phyloP scores from a whole-genome alignment of 1,140 invertebrate species.

The Xylocopa sonorina region DNA sequence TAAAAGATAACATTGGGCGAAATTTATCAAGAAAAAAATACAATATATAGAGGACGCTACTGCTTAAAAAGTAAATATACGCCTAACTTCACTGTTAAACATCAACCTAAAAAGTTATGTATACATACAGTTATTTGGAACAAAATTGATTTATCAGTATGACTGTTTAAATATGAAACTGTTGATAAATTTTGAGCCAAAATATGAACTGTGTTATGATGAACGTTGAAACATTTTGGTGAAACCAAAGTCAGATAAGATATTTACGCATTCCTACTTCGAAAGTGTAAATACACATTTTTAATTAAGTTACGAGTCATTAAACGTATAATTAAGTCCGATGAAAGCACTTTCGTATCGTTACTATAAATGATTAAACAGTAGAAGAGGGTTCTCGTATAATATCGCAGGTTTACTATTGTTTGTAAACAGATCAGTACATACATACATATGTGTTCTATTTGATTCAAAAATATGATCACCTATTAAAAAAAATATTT shows the following conservation, averaged over 20 bases:
- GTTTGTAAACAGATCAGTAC: constrained; percentile 36
- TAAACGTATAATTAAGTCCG: not conserved
- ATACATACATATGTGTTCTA: not conserved
- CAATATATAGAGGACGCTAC: constrained; percentile 27
- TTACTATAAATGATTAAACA: not conserved
- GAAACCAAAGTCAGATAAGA: constrained; percentile 25
- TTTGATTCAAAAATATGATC: not conserved
- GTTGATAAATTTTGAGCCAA: constrained; percentile 36
- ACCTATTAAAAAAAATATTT: not conserved
- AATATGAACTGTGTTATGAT: not conserved
- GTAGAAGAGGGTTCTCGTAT: not conserved
- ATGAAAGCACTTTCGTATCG: not conserved
- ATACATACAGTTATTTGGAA: constrained; percentile 47
- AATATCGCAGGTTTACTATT: not conserved
- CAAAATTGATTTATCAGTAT: constrained; percentile 13
- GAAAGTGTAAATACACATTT: constrained; percentile 8
- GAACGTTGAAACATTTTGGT: constrained; percentile 17
- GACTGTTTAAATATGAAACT: constrained; percentile 6
- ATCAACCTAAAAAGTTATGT: constrained; percentile 52
- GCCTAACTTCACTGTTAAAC: constrained; percentile 35
- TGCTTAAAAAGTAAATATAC: constrained; percentile 5
- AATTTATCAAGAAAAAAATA: not conserved
- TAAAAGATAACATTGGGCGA: not conserved
- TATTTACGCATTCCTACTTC: not conserved
- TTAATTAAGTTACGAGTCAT: constrained; percentile 4